Percentiles rank a stretch among this genome's conserved stretches.
Conservation (phyloP, 2,888 invertebrate genomes). For the Heteromurus nitidus region DNA sequence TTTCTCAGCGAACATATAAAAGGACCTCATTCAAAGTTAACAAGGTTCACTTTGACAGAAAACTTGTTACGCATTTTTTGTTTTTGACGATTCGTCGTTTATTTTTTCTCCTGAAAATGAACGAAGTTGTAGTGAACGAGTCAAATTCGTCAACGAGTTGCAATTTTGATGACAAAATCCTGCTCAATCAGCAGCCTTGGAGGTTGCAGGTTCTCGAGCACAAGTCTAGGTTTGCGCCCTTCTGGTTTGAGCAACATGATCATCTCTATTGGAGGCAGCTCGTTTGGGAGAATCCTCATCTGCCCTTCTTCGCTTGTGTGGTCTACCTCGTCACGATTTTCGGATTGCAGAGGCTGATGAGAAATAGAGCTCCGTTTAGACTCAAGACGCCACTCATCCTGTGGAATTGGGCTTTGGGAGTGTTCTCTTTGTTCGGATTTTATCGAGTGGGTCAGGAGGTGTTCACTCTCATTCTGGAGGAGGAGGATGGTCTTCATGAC, state of each 20-base stretch:
- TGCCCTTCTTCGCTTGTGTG: conserved; percentile 40
- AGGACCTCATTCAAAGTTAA: too few relatives aligned
- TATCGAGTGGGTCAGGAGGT: conserved; percentile 37
- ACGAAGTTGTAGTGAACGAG: too few relatives aligned
- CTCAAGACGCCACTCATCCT: conserved; percentile 88
- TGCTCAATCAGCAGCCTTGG: conserved; percentile 46
- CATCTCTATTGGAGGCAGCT: conserved; percentile 49
- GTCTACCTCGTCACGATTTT: conserved; percentile 47
- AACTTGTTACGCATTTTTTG: too few relatives aligned
- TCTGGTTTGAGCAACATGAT: conserved; percentile 56
- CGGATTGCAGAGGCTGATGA: conserved; percentile 88
- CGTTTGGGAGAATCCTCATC: conserved; percentile 44
- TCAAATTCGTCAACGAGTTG: not conserved
- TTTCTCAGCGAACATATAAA: too few relatives aligned
- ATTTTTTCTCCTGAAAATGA: too few relatives aligned
- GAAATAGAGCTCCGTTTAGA: conserved; percentile 90
- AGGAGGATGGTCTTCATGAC: conserved; percentile 34
- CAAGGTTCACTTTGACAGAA: too few relatives aligned
- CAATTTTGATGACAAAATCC: conserved; percentile 29
- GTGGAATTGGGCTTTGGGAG: conserved; percentile 94
- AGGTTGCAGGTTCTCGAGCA: conserved; percentile 38
- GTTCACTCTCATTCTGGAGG: conserved; percentile 6
- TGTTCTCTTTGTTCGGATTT: conserved; percentile 50
- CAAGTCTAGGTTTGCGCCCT: conserved; percentile 29
- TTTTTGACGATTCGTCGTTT: too few relatives aligned